A percentile compares a stretch with the other conserved stretches of the same genome.
These are phyloP conservation scores for Drosophila leontia DNA, from an alignment of 1,140 invertebrate species.

Conservation along the genomic window DNA sequence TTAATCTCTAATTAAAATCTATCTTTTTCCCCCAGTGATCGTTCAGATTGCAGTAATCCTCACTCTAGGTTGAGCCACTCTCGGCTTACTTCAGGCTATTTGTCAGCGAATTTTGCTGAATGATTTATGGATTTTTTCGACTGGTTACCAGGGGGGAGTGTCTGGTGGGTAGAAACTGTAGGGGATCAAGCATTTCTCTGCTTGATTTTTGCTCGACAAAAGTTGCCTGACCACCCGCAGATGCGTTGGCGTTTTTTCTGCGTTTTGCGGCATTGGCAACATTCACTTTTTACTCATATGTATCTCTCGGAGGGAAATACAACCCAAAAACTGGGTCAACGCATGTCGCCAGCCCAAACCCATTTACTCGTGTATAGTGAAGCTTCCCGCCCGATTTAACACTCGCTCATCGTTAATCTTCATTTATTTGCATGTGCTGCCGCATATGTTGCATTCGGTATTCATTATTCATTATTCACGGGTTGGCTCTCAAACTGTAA, in stretches of 20 bases:
- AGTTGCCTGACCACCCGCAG: conserved; percentile 37
- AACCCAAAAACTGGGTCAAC: conserved; percentile 68
- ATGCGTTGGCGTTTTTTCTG: conserved; percentile 53
- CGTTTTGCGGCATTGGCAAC: conserved; percentile 39
- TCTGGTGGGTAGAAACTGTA: neutral
- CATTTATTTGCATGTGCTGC: conserved; percentile 66
- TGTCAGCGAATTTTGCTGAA: conserved; percentile 41
- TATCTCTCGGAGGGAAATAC: conserved; percentile 22
- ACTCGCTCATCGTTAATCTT: conserved; percentile 75
- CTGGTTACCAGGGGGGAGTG: conserved; percentile 2
- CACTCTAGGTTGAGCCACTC: conserved; percentile 31
- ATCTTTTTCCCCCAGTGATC: neutral
- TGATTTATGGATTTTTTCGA: conserved; percentile 40
- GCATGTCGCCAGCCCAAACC: conserved; percentile 49
- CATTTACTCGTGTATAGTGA: neutral
- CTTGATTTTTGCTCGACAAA: conserved; percentile 44
- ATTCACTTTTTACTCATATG: conserved; percentile 65
- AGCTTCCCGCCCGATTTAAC: conserved; percentile 35
- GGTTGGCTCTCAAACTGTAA: conserved; percentile 60
- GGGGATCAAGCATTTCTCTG: conserved; percentile 27
- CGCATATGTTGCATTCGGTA: conserved; percentile 37
- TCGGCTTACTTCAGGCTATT: conserved; percentile 27
- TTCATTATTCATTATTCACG: conserved; percentile 39
- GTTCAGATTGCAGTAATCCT: conserved; percentile 10
- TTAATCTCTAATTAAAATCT: neutral